Conservation (phyloP, 2,113 vertebrate genomes). For the Myrmecophaga tridactyla region DNA sequence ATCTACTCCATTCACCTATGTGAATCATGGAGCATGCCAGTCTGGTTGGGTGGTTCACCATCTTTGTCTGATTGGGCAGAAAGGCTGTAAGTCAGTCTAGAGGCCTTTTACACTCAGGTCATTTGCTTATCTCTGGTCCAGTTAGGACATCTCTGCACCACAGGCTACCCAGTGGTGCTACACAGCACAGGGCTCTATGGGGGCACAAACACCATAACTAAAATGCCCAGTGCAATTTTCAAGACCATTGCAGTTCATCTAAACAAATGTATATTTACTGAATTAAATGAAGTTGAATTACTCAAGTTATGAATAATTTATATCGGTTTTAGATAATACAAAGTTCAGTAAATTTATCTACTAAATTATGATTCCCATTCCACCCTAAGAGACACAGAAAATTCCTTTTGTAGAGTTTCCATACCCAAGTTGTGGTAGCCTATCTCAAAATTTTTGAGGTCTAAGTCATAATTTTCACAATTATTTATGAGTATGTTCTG, state of each 20-base stretch:
- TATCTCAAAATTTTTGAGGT: constrained; percentile 45
- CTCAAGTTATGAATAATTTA: neutral
- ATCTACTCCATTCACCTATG: neutral
- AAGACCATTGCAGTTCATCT: neutral
- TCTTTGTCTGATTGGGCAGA: neutral
- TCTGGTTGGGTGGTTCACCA: neutral
- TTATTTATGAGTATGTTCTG: constrained; percentile 72
- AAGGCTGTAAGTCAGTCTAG: neutral
- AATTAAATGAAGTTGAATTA: neutral
- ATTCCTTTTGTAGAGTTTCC: neutral
- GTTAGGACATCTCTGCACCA: neutral
- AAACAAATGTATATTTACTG: neutral
- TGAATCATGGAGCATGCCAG: rapidly evolving
- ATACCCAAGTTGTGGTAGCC: neutral
- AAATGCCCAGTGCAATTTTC: rapidly evolving
- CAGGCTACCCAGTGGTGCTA: neutral
- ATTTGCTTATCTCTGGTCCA: neutral
- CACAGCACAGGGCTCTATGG: neutral
- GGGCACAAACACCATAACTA: neutral
- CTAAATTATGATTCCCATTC: neutral
- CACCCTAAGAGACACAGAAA: neutral
- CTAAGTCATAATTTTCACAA: constrained; percentile 72
- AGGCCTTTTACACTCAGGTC: rapidly evolving
- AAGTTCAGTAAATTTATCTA: neutral
- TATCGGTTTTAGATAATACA: neutral